Evolutionary conservation across 1,140 invertebrate species (phyloP), one percentile per base, ranked within the genome.

Genomic region (Macrobrachium nipponense): DNA sequence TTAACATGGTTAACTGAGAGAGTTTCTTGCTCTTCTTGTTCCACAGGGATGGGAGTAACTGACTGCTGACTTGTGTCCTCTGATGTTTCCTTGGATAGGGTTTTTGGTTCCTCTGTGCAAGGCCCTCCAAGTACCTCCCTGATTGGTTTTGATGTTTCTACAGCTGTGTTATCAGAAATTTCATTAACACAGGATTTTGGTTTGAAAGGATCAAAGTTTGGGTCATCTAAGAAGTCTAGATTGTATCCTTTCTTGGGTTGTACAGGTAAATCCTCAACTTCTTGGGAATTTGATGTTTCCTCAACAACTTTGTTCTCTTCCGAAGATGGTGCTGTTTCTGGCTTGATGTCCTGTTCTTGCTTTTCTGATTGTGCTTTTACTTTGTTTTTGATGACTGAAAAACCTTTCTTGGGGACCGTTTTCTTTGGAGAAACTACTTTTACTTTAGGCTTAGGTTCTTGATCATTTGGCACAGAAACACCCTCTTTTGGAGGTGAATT

Each of bases 141-240:
- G 51, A 7, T 51, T 51, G 51, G 51, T 51, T 51, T 51, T 2
- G 51, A 12, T 51, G 51, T 12, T 10, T 51, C 51, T 51, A 51
- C 51, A 51, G 51, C 51, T 51, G 51, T 66, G 36, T 11, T 64
- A 43, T 61, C 18, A 51, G 62, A 20, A n/a, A 20, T 68, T 5
- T 68, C 8, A 18, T 61, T 20, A 20, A 86, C 17, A 58, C 17
- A 3, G n/a, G 84, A 72, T 61, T 60, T 72, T 27, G 62, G 73
- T 44, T 83, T 23, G 76, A 87, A 87, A 43, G 87, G 87, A 80
- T 87, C 79, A 81, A 87, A 87, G 81, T 81, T 87, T 27, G 87
- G 84, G 79, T 88, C 87, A 60, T 87, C 87, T 15, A 88, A 66
- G 23, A 88, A 88, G 60, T 88, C 87, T 43, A 88, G 87, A 68